phyloP scores from a whole-genome alignment of 1,140 invertebrate species.

The Hyles vespertilio region DNA sequence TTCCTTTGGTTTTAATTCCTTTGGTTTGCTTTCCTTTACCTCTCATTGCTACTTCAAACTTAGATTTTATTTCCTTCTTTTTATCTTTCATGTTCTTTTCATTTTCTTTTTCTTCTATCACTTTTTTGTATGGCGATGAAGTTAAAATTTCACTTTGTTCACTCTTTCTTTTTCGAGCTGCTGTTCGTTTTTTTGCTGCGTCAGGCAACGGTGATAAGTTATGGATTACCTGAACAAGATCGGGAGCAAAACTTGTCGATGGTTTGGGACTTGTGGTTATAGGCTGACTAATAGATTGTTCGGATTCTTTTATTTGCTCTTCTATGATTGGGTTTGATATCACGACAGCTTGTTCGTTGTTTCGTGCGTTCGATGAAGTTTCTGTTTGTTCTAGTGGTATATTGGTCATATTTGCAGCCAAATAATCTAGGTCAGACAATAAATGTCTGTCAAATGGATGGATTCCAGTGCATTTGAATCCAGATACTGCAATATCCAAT shows the following conservation, averaged over 20 bases:
- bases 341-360: constrained; percentile 10
- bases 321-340: constrained; percentile 9
- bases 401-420: constrained; percentile 30
- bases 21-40: constrained; percentile 16
- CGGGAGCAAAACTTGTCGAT: constrained; percentile 19
- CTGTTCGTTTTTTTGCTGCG: constrained; percentile 18
- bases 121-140: constrained; percentile 24
- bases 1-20: constrained; percentile 18
- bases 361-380: constrained; percentile 17
- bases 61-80: constrained; percentile 16
- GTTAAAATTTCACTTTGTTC: constrained; percentile 29
- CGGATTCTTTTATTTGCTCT: constrained; percentile 9
- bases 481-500: constrained; percentile 37
- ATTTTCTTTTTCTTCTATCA: constrained; percentile 21
- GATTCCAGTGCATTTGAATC: constrained; percentile 47
- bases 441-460: constrained; percentile 34
- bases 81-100: constrained; percentile 16
- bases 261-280: constrained; percentile 14
- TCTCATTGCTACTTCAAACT: constrained; percentile 14
- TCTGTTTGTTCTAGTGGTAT: constrained; percentile 21
- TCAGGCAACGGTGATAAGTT: constrained; percentile 19
- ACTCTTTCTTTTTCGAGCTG: constrained; percentile 16
- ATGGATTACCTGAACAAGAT: constrained; percentile 22
- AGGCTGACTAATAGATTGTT: constrained; percentile 7
- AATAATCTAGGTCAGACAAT: constrained; percentile 38